A percentile compares a stretch with the other conserved stretches of the same genome.
phyloP scores from a whole-genome alignment of 1,140 invertebrate species.

The Orchestia grillus region DNA sequence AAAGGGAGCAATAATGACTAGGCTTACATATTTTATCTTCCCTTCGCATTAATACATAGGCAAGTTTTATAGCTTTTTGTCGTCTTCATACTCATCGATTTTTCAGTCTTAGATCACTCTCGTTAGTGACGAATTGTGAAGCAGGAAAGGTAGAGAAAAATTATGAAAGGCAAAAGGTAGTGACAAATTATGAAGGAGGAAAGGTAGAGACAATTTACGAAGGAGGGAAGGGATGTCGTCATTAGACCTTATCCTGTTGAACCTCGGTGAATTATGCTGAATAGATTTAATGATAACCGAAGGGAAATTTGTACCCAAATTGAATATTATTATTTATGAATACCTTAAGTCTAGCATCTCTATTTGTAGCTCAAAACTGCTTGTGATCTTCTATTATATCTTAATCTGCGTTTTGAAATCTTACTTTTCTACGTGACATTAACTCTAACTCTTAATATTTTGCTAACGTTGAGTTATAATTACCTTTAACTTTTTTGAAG shows the following conservation, averaged over 20 bases:
- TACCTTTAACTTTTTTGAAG: background rate
- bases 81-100: background rate
- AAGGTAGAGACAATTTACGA: too few relatives aligned
- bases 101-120: background rate
- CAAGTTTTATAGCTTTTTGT: background rate
- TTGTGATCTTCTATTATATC: background rate
- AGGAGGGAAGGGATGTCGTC: background rate
- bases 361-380: background rate
- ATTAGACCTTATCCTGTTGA: background rate
- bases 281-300: background rate
- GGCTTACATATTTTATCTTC: background rate
- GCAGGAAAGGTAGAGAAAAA: too few relatives aligned
- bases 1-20: background rate
- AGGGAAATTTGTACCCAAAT: background rate
- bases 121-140: background rate
- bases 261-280: background rate
- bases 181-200: too few relatives aligned
- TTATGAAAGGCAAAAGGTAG: too few relatives aligned
- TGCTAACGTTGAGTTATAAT: background rate
- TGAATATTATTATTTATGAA: background rate
- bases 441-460: background rate
- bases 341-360: background rate
- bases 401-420: background rate
- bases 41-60: background rate
- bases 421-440: background rate